These are phyloP conservation scores for Platycnemis pennipes DNA, from an alignment of 2,888 invertebrate genomes.

Conservation along the genomic window DNA sequence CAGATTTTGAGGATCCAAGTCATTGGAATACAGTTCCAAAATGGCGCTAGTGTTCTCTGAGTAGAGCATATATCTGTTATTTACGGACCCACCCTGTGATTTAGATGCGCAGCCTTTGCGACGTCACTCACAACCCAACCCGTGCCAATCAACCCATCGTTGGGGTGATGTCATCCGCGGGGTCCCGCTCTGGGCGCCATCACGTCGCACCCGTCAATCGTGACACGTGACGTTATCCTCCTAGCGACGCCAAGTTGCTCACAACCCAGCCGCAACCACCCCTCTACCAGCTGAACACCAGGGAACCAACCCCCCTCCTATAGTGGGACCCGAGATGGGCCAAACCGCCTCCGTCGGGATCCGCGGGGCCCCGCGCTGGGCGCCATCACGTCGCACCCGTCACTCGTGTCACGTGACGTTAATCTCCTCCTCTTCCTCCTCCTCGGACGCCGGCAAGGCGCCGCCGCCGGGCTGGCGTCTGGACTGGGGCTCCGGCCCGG, in stretches of 20 bases:
- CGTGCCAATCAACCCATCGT: too few relatives aligned
- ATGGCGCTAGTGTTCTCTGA: not conserved
- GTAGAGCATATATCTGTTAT: not conserved
- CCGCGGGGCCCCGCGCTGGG: not conserved
- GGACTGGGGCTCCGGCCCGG: not conserved
- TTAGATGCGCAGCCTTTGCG: not conserved
- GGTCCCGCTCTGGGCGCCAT: not conserved
- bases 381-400: not conserved
- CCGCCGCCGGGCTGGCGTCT: not conserved
- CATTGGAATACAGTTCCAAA: not conserved
- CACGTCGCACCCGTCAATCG: not conserved
- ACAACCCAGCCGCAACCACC: too few relatives aligned
- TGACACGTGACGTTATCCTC: not conserved
- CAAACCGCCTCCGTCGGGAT: not conserved
- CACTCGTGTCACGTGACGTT: slow-evolving; percentile 88
- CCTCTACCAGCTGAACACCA: too few relatives aligned
- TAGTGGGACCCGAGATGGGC: too few relatives aligned
- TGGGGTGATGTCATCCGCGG: too few relatives aligned
- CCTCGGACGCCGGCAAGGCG: slow-evolving; percentile 77
- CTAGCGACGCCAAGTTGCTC: not conserved
- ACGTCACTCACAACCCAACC: too few relatives aligned
- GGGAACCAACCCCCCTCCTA: too few relatives aligned
- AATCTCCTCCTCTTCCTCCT: slow-evolving; percentile 90
- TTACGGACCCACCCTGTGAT: not conserved
- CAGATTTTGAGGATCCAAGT: not conserved